Conservation (phyloP, 1,140 invertebrate species). For the Archegozetes longisetosus region DNA sequence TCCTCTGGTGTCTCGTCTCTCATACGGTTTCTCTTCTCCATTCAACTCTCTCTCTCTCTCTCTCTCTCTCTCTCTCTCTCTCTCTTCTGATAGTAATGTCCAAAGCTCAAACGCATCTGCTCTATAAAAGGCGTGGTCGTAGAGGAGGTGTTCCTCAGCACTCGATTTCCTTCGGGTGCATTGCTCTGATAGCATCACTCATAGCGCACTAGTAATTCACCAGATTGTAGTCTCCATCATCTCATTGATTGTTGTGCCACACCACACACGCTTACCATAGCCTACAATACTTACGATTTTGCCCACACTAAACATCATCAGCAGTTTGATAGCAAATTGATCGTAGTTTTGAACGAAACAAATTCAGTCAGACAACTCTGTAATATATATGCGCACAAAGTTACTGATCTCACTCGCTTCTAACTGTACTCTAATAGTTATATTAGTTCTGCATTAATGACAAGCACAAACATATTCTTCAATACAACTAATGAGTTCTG, state of each 20-base stretch:
- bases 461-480: background rate
- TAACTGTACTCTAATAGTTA: background rate
- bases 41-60: background rate
- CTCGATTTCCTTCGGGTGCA: background rate
- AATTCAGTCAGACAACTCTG: background rate
- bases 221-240: background rate
- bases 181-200: background rate
- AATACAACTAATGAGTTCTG: no score
- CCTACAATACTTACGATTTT: background rate
- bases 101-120: background rate
- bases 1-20: no score
- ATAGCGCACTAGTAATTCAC: background rate
- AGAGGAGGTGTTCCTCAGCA: background rate
- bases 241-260: background rate
- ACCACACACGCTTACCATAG: background rate
- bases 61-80: constrained; percentile 1
- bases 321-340: background rate
- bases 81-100: background rate
- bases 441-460: background rate
- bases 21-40: background rate
- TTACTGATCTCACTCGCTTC: background rate
- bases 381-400: background rate
- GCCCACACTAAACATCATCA: background rate
- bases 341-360: background rate
- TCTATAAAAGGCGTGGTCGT: background rate